Evolutionary conservation across 92 coral and sea anemone species (phyloP).

Genomic region (Ricordea florida): DNA sequence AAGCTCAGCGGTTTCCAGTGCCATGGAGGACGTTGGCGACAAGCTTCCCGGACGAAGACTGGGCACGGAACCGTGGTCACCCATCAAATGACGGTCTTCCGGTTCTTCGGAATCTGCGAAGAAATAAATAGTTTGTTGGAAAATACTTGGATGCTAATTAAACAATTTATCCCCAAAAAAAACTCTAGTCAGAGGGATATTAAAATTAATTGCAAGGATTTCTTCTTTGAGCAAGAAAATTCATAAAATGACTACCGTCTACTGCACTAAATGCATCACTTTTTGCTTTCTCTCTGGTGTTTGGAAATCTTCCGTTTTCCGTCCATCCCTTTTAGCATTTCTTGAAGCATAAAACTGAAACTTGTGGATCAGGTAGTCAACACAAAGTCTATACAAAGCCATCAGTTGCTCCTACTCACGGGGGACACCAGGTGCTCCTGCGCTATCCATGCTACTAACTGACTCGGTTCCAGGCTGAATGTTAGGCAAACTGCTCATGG

Average conservation of each 20-base stretch:
- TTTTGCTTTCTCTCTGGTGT: no score
- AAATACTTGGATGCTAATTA: background rate
- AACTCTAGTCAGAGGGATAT: background rate
- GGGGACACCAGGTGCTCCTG: no score
- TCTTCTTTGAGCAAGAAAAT: no score
- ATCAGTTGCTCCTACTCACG: no score
- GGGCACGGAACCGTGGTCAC: conserved; percentile 42
- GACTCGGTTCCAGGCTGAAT: conserved; percentile 59
- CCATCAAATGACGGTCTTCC: background rate
- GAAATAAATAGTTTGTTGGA: background rate
- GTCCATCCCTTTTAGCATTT: no score
- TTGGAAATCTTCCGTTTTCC: no score
- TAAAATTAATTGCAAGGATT: background rate
- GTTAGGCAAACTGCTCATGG: conserved; percentile 88
- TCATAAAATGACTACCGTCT: no score
- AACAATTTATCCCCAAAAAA: background rate
- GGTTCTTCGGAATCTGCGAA: background rate
- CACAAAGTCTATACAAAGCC: no score
- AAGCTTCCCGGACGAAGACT: conserved; percentile 70
- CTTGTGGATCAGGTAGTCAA: no score
- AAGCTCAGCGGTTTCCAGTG: conserved; percentile 46
- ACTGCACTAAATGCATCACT: no score
- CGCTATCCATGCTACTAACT: conserved; percentile 67
- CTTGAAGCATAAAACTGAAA: no score
- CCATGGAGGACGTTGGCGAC: conserved; percentile 64